Base-by-base conservation (phyloP, 2,113 vertebrate species). In the Coracopsis vasa region DNA sequence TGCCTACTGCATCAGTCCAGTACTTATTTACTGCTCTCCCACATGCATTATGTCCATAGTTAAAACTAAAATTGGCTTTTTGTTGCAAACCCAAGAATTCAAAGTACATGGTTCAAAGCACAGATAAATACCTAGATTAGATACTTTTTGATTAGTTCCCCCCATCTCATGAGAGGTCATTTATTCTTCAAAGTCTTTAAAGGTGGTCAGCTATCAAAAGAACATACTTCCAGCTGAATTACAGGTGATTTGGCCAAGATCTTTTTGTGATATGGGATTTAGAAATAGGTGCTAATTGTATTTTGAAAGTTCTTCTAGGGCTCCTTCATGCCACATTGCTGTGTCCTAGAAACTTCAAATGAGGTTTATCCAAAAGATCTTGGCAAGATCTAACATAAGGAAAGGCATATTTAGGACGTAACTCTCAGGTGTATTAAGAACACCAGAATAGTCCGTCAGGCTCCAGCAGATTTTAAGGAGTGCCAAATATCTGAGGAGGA, bases 281-380 rank as follows among this genome's bases (percentile, higher is more conserved):
- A 86, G 65, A 95, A 95, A 92, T 53, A 94, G 60, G 69, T 79
- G 65, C 51, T 96, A 86, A 94, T 87, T 28, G 2, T 75, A 84
- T 71, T 91, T 93, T 75, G 61, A 81, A 84, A 96, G 92, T 84
- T 86, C 77, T 94, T 96, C 70, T 61, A 70, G 21, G 54, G 53
- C 75, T 95, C 83, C 86, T 84, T 95, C 84, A 64, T 71, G 80
- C 69, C 80, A 93, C 4, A 15, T 47, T 3, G 6, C 60, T 23
- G 77, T 84, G 90, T 79, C 90, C 95, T 88, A 94, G 94, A 96
- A 95, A 94, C 86, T 94, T 95, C 77, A 92, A 88, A 92, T 92
- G 24, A 87, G 56, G 65, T 89, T 95, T 83, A 89, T 67, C 56
- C 86, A 80, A 92, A 96, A 96, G 90, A 95, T 92, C 92, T 90